Evolutionary conservation across 1,140 invertebrate species (phyloP), one percentile per base, ranked within the genome.

Genomic region (Sipha flava): DNA sequence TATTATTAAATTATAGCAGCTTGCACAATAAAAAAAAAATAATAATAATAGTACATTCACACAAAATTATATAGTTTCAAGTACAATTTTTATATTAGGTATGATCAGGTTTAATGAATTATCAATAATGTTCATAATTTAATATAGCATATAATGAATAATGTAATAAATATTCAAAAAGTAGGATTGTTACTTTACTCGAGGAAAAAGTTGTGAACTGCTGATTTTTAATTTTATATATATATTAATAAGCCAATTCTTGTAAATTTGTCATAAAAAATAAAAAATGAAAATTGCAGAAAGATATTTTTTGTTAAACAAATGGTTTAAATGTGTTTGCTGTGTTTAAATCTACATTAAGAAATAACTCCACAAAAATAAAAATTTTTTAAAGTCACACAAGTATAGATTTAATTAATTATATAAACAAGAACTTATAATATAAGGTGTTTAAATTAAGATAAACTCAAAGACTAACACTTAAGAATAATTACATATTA

Each of bases 401-500:
- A 43, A 66, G 21, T 66, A 40, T 21, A 37, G 18, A 64, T 10
- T 34, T 34, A 62, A 37, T 64, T 66, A 43, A 43, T 21, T 43
- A 43, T 37, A 66, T 34, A 26, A 66, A 66, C 26, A 6, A 66
- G 6, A 40, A 66, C 12, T 5, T 40, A 40, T 43, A 66, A 66
- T n/a, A 21, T 34, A 21, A 66, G n/a, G 34, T 66, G 23, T 23
- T 16, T 26, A 26, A 10, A 68, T 26, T 37, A 75, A 75, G 14
- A 54, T 18, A 21, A 75, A 75, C 18, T 52, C 47, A 75, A 75
- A 54, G 70, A 75, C 29, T 54, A 73, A 73, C 70, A 34, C 16
- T 52, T 49, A 54, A 34, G 7, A 54, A 54, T 37, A 54, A 52
- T 75, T 75, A 75, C 12, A 21, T 64, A 34, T 64, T 59, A 59